phyloP scores from a whole-genome alignment of 2,888 invertebrate genomes.

The Hydrotaea cyrtoneurina region DNA sequence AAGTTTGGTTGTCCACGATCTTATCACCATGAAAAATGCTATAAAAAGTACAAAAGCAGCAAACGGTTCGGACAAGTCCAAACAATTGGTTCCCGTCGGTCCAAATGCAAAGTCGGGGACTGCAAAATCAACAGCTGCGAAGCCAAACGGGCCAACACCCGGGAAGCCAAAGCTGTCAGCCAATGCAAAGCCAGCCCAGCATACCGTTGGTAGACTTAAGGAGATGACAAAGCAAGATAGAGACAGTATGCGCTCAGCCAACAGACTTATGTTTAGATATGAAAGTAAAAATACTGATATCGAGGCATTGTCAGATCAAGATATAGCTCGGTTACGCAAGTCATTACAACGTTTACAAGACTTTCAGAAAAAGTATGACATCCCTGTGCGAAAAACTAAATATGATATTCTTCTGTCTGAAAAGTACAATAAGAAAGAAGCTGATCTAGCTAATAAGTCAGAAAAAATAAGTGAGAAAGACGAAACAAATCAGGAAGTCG shows the following conservation, averaged over 20 bases:
- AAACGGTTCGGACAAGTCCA: background rate
- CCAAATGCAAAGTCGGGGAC: background rate
- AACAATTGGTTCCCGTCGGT: background rate
- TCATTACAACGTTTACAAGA: background rate
- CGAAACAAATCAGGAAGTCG: background rate
- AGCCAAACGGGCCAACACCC: background rate
- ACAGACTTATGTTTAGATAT: background rate
- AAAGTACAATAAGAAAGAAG: slow-evolving; percentile 9
- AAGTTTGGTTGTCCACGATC: background rate
- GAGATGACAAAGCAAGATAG: background rate
- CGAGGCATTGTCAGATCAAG: background rate
- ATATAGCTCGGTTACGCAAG: slow-evolving; percentile 1
- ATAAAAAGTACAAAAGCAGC: background rate
- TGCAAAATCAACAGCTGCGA: background rate
- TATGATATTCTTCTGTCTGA: slow-evolving; percentile 34
- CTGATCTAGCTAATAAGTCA: background rate
- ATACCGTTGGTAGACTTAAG: no score
- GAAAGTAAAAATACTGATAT: slow-evolving; percentile 9
- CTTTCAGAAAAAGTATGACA: background rate
- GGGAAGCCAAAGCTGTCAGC: background rate
- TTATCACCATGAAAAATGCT: background rate
- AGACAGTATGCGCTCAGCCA: background rate
- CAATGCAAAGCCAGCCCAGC: background rate
- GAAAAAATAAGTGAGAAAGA: background rate
- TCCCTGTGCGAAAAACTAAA: slow-evolving; percentile 16